Base-by-base conservation (phyloP, 2,113 vertebrate species). In the Neolamprologus hecqui region DNA sequence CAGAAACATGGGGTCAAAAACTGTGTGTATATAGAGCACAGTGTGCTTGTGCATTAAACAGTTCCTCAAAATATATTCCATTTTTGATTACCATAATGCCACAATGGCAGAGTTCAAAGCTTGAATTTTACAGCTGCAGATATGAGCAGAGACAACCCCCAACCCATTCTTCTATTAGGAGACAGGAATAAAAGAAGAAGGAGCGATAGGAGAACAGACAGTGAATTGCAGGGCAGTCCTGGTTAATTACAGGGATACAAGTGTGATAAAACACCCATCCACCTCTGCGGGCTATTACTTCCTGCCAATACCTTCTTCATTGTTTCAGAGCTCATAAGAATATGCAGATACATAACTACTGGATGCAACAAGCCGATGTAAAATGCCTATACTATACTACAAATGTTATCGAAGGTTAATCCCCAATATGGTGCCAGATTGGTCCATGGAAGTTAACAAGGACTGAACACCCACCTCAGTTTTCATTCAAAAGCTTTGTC, bases 171-270 rank as follows among this genome's bases (percentile, higher is more conserved):
- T 75, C 57, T 47, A 21, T 85, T 63, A 86, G 86, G 79, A 51
- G 42, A 91, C 75, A 87, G 15, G 63, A 84, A 87, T 58, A 86
- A 84, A 55, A 60, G 55, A 57, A 84, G 79, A 83, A 47, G 58
- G 35, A 81, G 58, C 77, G 68, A 88, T 42, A 55, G 83, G n/a
- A 87, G 89, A 90, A 84, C 70, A 92, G 84, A 89, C 86, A 84
- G 79, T 87, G 92, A 51, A 86, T 94, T 94, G 88, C 91, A 93
- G 92, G 88, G 88, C 88, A 92, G 88, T 93, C 92, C 89, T 83
- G 57, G 82, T 93, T 95, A 94, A 96, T 94, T 95, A 96, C 92
- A 84, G 86, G 91, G 89, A 89, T 93, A 88, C 82, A 87, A 85
- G 82, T 91, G 91, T 93, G 92, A 95, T 95, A 89, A 94, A 94